Percentiles rank a stretch among this genome's conserved stretches.
Evolutionary conservation across 1,140 invertebrate genomes (phyloP).

Genomic region (Parapsyche elsis): DNA sequence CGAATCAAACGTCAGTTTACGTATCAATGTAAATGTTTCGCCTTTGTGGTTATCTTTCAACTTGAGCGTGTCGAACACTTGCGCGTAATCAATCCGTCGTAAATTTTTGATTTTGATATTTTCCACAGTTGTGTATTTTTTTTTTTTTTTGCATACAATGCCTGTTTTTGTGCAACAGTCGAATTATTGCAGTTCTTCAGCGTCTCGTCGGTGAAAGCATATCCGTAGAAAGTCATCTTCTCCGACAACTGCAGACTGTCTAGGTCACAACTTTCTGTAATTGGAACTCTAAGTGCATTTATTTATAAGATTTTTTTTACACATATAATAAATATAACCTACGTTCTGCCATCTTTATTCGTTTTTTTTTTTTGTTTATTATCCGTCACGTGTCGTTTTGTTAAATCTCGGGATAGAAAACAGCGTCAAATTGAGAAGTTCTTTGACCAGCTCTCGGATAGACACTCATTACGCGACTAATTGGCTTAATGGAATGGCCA

Average conservation of each 20-base stretch:
- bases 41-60: no score
- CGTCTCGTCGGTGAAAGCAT: not conserved
- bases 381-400: no score
- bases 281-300: not conserved
- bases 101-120: no score
- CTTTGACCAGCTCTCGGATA: slow-evolving; percentile 11
- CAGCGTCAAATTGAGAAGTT: slow-evolving; percentile 21
- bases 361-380: no score
- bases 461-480: slow-evolving; percentile 19
- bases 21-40: no score
- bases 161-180: not conserved
- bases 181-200: not conserved
- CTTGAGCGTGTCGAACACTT: no score
- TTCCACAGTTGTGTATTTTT: no score
- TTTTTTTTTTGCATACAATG: no score
- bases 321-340: no score
- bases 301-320: not conserved
- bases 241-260: not conserved
- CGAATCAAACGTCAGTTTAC: no score
- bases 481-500: slow-evolving; percentile 20
- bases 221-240: not conserved
- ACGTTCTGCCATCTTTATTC: not conserved
- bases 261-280: slow-evolving; percentile 1
- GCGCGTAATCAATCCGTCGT: no score
- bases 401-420: not conserved